phyloP scores from a whole-genome alignment of 2,797 vertebrate genomes.

The Tokudaia tokunoshimensis region DNA sequence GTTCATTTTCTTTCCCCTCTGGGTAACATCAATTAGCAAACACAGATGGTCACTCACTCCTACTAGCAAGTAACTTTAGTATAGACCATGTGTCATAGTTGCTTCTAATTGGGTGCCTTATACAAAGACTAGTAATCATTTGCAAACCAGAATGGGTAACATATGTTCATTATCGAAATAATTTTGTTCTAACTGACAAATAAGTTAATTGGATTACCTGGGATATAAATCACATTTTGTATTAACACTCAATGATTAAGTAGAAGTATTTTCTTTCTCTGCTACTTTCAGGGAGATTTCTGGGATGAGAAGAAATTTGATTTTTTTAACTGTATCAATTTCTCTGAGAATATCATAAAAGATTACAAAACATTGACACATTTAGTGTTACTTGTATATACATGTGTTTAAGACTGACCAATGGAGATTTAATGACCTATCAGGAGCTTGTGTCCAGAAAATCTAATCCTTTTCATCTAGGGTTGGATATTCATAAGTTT shows the following conservation, averaged over 20 bases:
- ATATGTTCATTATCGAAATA: not conserved
- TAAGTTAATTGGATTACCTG: not conserved
- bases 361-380: not conserved
- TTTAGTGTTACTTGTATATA: not conserved
- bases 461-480: not conserved
- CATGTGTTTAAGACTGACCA: not conserved
- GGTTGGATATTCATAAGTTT: not conserved
- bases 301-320: not conserved
- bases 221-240: not conserved
- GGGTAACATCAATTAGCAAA: not conserved
- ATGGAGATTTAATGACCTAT: not conserved
- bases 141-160: not conserved
- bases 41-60: not conserved
- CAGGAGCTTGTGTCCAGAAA: not conserved
- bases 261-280: not conserved
- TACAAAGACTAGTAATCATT: not conserved
- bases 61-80: not conserved
- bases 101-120: not conserved
- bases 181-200: not conserved
- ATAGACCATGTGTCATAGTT: not conserved
- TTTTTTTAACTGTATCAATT: not conserved
- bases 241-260: not conserved
- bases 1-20: not conserved
- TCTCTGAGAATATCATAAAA: not conserved
- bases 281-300: not conserved